Base-by-base conservation (phyloP, 2,888 invertebrate genomes). In the Ferrisia virgata region DNA sequence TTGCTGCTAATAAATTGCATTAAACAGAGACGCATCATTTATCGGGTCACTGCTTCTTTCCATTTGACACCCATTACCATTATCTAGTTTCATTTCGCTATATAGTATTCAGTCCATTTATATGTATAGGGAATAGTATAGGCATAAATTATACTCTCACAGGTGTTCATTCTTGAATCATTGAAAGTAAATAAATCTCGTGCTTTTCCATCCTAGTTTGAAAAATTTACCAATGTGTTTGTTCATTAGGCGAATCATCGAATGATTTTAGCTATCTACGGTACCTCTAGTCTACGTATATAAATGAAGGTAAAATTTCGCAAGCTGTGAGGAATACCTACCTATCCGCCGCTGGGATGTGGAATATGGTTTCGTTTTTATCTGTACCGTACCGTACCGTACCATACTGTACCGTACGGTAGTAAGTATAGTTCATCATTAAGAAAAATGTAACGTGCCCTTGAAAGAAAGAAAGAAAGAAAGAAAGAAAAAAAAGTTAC, bases 1-100 rank as follows among this genome's bases (percentile, higher is more conserved):
- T 76, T 76, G 72, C 31, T 36, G 72, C 72, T 76, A 76, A 76
- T 76, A 76, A 76, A 76, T 76, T 76, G 72, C 72, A 76, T 76
- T 76, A 76, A 76, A 76, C 72, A 76, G 72, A 76, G 72, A 76
- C 72, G 72, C 33, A 76, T 76, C 72, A 76, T 76, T 76, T 76
- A 76, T 36, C 72, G 72, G 72, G 72, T 76, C 72, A 76, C 72
- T 76, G 72, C 72, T 76, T 76, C 72, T 36, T 76, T 76, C 72
- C 72, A 76, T 76, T 76, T 76, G 72, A 76, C 72, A 76, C 72
- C 72, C 72, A 76, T 76, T 76, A 76, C 72, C 36, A 76, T 76
- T 76, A 28, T 76, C 72, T 76, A 15, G 72, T 76, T 76, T 76
- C 72, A 36, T 76, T 76, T 76, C 13, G 18, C 33, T 36, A n/a